Evolutionary conservation across 2,113 vertebrate genomes (phyloP).

Genomic region (Vulpes ferrilata): DNA sequence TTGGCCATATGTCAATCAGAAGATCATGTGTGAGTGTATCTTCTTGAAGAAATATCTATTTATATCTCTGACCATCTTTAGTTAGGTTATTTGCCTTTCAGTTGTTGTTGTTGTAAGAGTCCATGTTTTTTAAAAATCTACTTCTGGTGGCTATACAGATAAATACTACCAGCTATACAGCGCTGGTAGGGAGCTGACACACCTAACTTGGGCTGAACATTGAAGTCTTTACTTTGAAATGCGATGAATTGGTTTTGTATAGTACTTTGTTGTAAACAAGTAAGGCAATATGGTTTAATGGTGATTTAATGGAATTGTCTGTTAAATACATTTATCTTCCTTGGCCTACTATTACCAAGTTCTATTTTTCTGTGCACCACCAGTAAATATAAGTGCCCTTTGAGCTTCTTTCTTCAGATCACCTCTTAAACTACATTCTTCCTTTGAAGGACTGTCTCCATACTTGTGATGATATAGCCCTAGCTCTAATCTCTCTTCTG

Average conservation of each 20-base stretch:
- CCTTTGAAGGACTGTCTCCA: neutral
- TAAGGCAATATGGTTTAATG: neutral
- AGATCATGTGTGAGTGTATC: neutral
- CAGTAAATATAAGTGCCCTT: neutral
- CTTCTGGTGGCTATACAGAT: neutral
- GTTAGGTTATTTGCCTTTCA: neutral
- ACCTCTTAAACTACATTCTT: neutral
- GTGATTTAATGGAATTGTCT: neutral
- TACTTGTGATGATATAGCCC: neutral
- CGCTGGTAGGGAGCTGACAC: neutral
- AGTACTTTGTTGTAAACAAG: neutral
- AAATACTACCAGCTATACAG: too few species aligned
- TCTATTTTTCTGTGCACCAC: neutral
- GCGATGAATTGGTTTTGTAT: neutral
- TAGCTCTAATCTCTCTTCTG: neutral
- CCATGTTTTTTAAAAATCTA: neutral
- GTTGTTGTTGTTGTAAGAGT: neutral
- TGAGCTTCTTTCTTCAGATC: neutral
- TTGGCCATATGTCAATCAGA: neutral
- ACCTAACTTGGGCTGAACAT: neutral
- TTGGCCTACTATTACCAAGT: neutral
- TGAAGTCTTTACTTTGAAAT: neutral
- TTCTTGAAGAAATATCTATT: neutral
- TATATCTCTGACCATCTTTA: neutral
- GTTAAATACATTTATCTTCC: neutral